These are phyloP conservation scores for Oreocharis arfaki DNA, from an alignment of 2,113 vertebrate genomes.

Conservation along the genomic window DNA sequence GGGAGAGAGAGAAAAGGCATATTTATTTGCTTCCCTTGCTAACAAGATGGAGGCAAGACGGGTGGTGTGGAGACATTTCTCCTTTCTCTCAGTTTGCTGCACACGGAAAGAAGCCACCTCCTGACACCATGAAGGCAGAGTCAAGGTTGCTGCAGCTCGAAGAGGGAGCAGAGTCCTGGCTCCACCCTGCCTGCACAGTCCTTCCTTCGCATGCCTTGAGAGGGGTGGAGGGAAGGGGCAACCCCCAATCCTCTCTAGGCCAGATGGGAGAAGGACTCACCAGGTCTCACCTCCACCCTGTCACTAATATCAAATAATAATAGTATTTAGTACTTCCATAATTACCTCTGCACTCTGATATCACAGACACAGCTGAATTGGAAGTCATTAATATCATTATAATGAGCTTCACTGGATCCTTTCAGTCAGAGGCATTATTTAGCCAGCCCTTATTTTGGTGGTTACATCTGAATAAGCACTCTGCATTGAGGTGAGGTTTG, in stretches of 20 bases:
- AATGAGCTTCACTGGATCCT: constrained; percentile 38
- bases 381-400: constrained; percentile 45
- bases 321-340: constrained; percentile 48
- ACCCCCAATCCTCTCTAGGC: constrained; percentile 22
- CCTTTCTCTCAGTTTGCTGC: background rate
- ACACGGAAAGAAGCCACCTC: background rate
- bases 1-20: background rate
- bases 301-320: constrained; percentile 59
- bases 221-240: background rate
- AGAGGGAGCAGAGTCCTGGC: background rate
- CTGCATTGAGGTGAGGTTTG: constrained; percentile 30
- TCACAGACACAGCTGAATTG: constrained; percentile 38
- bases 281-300: constrained; percentile 28
- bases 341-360: constrained; percentile 36
- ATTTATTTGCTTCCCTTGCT: background rate
- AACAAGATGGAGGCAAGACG: background rate
- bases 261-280: background rate
- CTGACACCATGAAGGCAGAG: background rate
- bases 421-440: constrained; percentile 27
- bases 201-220: background rate
- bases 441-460: constrained; percentile 10
- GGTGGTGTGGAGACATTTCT: background rate
- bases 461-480: constrained; percentile 40
- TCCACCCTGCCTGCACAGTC: background rate
- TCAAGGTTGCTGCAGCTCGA: background rate